Evolutionary conservation across 2,797 vertebrate species (phyloP).

Genomic region (Simalia tracyae): DNA sequence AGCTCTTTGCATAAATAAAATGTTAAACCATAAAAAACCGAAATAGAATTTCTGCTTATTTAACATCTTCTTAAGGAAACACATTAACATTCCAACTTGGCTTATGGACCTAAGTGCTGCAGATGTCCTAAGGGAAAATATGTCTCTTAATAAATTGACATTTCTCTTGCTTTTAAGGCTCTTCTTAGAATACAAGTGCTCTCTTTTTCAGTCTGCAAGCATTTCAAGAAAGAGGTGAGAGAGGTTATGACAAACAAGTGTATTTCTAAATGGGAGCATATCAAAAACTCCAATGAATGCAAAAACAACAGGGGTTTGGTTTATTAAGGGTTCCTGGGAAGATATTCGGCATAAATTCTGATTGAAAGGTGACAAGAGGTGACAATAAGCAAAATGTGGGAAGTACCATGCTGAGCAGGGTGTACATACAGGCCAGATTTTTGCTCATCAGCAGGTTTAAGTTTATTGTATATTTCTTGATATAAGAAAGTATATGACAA

Average conservation of each 20-base stretch:
- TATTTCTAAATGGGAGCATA: background rate
- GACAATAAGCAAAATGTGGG: background rate
- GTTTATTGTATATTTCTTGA: background rate
- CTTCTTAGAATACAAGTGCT: conserved; percentile 3
- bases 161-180: conserved; percentile 12
- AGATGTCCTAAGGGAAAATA: conserved; percentile 29
- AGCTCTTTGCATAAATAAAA: background rate
- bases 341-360: background rate
- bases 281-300: background rate
- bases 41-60: background rate
- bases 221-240: background rate
- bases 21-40: background rate
- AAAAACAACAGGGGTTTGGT: background rate
- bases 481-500: background rate
- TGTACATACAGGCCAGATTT: background rate
- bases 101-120: conserved; percentile 16
- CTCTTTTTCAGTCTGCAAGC: background rate
- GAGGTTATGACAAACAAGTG: background rate
- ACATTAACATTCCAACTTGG: conserved; percentile 16
- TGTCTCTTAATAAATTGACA: background rate
- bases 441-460: background rate
- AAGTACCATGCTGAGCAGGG: background rate
- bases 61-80: background rate
- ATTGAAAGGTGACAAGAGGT: background rate
- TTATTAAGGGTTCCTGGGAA: background rate